Evolutionary conservation across 2,797 vertebrate species (phyloP).

Genomic region (Rhyacichthys aspro): DNA sequence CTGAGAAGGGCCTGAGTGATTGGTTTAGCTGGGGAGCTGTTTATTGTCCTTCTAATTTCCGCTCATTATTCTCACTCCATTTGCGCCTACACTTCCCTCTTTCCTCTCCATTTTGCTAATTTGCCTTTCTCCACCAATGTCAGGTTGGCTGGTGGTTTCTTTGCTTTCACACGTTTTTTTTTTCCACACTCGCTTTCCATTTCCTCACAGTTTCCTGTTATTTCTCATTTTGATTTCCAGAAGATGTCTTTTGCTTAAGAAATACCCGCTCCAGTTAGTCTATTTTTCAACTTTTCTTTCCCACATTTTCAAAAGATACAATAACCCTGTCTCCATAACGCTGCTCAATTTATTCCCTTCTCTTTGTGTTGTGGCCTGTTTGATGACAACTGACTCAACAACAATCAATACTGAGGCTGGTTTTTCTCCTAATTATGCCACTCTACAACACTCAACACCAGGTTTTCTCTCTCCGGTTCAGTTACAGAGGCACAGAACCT

Average conservation of each 20-base stretch:
- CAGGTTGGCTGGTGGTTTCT: neutral
- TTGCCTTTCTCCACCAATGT: slow-evolving; percentile 5
- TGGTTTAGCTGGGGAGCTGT: slow-evolving; percentile 11
- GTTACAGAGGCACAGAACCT: too few species aligned
- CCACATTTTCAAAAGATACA: neutral
- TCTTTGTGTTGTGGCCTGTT: too few species aligned
- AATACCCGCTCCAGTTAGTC: neutral
- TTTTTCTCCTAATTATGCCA: too few species aligned
- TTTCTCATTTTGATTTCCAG: neutral
- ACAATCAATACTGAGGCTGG: too few species aligned
- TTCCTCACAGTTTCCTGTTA: neutral
- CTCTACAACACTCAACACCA: too few species aligned
- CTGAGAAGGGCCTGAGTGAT: slow-evolving; percentile 8
- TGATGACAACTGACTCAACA: too few species aligned
- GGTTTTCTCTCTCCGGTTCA: too few species aligned
- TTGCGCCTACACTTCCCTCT: neutral
- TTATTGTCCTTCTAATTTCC: slow-evolving; percentile 30
- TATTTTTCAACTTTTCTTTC: neutral
- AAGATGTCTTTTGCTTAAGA: neutral
- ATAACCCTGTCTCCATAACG: neutral
- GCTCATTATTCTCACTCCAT: slow-evolving; percentile 25
- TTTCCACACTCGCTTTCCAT: too few species aligned
- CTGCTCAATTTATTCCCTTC: too few species aligned
- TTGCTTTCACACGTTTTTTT: neutral
- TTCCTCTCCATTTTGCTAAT: slow-evolving; percentile 25